Evolutionary conservation across 2,797 vertebrate genomes (phyloP).

Genomic region (Falco biarmicus): DNA sequence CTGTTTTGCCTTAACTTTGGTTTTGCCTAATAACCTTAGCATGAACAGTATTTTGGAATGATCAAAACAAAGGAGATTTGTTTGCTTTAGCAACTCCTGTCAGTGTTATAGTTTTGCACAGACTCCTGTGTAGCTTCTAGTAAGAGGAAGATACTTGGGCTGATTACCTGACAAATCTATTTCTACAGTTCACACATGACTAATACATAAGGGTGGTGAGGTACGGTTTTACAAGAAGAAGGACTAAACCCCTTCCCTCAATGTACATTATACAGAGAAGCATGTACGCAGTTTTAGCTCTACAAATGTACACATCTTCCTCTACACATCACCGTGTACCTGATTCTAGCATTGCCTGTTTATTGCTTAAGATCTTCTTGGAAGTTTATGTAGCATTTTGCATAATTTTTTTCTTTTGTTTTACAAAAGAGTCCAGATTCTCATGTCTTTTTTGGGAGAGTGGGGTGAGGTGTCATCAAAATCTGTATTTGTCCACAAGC

Average conservation of each 20-base stretch:
- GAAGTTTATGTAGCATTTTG: not conserved
- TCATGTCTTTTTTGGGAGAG: not conserved
- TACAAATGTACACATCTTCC: not conserved
- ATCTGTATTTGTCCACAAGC: not conserved
- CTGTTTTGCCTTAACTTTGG: constrained; percentile 1
- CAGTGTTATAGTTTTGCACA: not conserved
- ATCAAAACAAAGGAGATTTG: not conserved
- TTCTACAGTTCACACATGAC: not conserved
- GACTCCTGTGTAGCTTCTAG: not conserved
- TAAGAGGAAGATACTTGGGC: not conserved
- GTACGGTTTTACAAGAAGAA: not conserved
- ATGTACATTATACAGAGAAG: not conserved
- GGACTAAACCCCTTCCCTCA: not conserved
- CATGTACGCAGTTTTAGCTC: not conserved
- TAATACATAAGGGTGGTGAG: not conserved
- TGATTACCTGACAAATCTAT: not conserved
- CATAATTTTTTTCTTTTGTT: not conserved
- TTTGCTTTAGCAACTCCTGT: not conserved
- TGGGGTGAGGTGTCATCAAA: not conserved
- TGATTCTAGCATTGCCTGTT: not conserved
- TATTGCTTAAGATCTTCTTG: not conserved
- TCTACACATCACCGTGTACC: not conserved
- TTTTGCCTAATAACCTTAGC: not conserved
- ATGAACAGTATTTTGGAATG: not conserved
- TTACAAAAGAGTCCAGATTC: not conserved